A percentile compares a stretch with the other conserved stretches of the same genome.
These are phyloP conservation scores for Acipenser oxyrinchus DNA, from an alignment of 2,797 vertebrate genomes.

Conservation along the genomic window DNA sequence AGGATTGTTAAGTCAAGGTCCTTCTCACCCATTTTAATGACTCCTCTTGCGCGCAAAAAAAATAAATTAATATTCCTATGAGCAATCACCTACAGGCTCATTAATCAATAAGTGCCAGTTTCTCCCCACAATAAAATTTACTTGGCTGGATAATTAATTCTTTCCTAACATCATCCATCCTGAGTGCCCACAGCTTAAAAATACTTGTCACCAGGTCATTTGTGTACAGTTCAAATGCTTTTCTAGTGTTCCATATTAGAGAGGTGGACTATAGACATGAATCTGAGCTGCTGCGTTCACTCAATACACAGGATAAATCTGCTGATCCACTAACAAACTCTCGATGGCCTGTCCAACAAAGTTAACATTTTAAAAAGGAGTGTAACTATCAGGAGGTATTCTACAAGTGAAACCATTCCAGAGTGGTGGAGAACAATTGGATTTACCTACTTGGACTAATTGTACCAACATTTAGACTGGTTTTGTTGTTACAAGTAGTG, in stretches of 20 bases:
- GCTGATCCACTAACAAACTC: no score
- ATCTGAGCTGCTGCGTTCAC: constrained; percentile 15
- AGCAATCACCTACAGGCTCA: constrained; percentile 71
- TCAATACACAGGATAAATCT: background rate
- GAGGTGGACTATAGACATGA: constrained; percentile 20
- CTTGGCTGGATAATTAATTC: constrained; percentile 70
- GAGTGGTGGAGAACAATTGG: no score
- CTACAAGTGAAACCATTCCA: no score
- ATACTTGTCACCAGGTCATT: constrained; percentile 63
- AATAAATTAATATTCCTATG: constrained; percentile 74
- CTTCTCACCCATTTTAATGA: constrained; percentile 76
- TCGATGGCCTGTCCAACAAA: no score
- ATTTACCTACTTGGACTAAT: no score
- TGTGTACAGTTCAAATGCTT: constrained; percentile 35
- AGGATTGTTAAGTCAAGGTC: constrained; percentile 66
- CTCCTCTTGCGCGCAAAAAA: constrained; percentile 57
- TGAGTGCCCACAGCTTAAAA: constrained; percentile 60
- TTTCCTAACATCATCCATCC: constrained; percentile 59
- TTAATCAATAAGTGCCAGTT: constrained; percentile 76
- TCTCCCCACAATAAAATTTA: constrained; percentile 55
- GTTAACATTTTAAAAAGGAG: no score
- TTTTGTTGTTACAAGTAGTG: no score
- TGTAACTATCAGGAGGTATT: no score
- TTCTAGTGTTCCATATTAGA: constrained; percentile 24
- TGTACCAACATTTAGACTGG: no score